A percentile compares a stretch with the other conserved stretches of the same genome.
These are phyloP conservation scores for Exephanes ischioxanthus DNA, from an alignment of 2,888 invertebrate species.

Conservation along the genomic window DNA sequence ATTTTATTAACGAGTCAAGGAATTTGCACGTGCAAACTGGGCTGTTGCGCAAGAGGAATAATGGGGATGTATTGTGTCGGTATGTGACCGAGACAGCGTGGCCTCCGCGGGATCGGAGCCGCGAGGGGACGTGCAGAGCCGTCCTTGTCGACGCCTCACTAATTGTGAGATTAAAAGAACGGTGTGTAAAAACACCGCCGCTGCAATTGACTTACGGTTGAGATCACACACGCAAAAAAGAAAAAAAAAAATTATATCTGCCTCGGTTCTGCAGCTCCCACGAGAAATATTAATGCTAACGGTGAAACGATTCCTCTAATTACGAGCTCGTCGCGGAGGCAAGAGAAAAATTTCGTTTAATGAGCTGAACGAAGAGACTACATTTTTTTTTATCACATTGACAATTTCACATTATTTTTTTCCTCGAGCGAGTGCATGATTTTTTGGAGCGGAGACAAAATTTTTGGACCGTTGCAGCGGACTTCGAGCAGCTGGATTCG, in stretches of 20 bases:
- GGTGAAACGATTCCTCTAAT: slow-evolving; percentile 65
- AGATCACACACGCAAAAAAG: slow-evolving; percentile 13
- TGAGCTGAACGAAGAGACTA: slow-evolving; percentile 46
- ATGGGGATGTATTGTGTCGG: slow-evolving; percentile 7
- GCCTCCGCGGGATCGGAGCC: background rate
- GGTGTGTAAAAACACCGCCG: slow-evolving; percentile 32
- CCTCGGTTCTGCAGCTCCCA: slow-evolving; percentile 43
- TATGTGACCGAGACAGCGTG: slow-evolving; percentile 18
- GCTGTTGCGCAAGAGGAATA: slow-evolving; percentile 47
- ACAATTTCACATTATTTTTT: background rate
- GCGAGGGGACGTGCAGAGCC: background rate
- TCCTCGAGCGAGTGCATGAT: background rate
- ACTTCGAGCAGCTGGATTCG: slow-evolving; percentile 16
- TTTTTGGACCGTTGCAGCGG: background rate
- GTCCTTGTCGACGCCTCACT: slow-evolving; percentile 27
- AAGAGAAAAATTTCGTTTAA: slow-evolving; percentile 21
- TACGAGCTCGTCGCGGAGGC: slow-evolving; percentile 38
- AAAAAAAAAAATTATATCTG: slow-evolving; percentile 15
- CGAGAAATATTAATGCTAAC: slow-evolving; percentile 57
- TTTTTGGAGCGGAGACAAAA: background rate
- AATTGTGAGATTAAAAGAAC: slow-evolving; percentile 65
- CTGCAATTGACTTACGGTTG: slow-evolving; percentile 55
- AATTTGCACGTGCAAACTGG: slow-evolving; percentile 27
- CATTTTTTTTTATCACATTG: background rate
- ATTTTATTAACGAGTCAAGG: background rate